Base-by-base conservation (phyloP, 2,888 invertebrate species). In the Ormyrus nitidulus region DNA sequence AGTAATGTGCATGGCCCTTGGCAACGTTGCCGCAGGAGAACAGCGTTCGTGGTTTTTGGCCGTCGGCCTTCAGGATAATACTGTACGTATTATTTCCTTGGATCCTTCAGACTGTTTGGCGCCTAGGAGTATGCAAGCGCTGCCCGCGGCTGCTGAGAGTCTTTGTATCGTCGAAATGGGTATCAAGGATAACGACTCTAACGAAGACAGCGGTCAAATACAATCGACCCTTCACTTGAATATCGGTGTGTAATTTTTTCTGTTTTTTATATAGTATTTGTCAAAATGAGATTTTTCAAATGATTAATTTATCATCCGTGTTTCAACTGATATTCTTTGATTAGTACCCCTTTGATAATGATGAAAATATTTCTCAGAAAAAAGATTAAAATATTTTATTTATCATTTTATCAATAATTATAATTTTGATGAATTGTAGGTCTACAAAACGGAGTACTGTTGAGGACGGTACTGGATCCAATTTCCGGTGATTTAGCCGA, bases 1-100 rank as follows among this genome's bases (percentile, higher is more conserved):
- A 91, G 98, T 99, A 0, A 96, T 99, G 84, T 99, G 99, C 89
- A 99, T 99, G 99, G 98, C 98, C 0, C 91, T 99, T 81, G 99
- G 98, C 0, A 96, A 96, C 75, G 98, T 99, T 0, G 97, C 99
- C 0, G 93, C 95, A 2, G 99, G 99, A 6, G 99, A 99, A 90
- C 97, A 98, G 88, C 92, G 99, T 81, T 97, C 97, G 0, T 95
- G 98, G 93, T 99, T 99, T 89, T 93, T 99, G 85, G 98, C 98
- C 81, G 99, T 99, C 51, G 99, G 99, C 2, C 92, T 99, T 54
- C 95, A 96, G 73, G 99, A 99, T 88, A 97, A 97, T 88, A 99
- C 99, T 46, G 99, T 99, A 79, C 93, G 99, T 85, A 98, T 99
- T 80, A 97, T 99, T 81, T 99, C 99, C 0, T 92, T 99, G 79